Base-by-base conservation (phyloP, 2,888 invertebrate species). In the Watsonalla cultraria region DNA sequence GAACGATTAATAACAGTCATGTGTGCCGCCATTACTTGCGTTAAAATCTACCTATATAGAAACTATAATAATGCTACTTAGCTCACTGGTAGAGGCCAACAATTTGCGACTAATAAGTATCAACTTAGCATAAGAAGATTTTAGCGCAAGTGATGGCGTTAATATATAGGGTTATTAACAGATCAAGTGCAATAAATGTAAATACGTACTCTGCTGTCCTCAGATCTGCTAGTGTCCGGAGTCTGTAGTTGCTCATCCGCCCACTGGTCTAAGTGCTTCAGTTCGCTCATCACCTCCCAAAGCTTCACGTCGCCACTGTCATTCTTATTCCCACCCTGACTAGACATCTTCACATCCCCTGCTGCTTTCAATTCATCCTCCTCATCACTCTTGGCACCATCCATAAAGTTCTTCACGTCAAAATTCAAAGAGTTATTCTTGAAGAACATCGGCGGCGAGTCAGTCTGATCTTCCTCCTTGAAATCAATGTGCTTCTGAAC, bases 221-320 rank as follows among this genome's bases (percentile, higher is more conserved):
- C 90, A 51, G 85, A 82, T 63, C 80, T 84, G 59, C 73, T 78
- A 0, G 74, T 74, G 47, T 72, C 76, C 47, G 74, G 66, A 34
- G 85, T 81, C 55, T 78, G 70, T 64, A 88, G 64, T 65, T 88
- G 88, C 56, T 89, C 88, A 54, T 89, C 89, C 0, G 88, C 89
- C 88, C 89, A 89, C 60, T 78, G 77, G 60, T 90, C 89, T 39
- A 90, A 82, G 59, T 78, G 78, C 53, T 84, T 84, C 64, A 90
- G 59, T 63, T 90, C 89, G 45, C 79, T 83, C 86, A 90, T 86
- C 61, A 86, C 86, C 58, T 89, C 89, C 80, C 81, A 82, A 45
- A 90, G 68, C 58, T 84, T 86, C 9, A 82, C 86, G 48, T 83
- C 82, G 51, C 74, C 68, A 51, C 70, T 74, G 14, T 74, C 78